phyloP scores from a whole-genome alignment of 2,888 invertebrate species.

The Rhyacophila evoluta region DNA sequence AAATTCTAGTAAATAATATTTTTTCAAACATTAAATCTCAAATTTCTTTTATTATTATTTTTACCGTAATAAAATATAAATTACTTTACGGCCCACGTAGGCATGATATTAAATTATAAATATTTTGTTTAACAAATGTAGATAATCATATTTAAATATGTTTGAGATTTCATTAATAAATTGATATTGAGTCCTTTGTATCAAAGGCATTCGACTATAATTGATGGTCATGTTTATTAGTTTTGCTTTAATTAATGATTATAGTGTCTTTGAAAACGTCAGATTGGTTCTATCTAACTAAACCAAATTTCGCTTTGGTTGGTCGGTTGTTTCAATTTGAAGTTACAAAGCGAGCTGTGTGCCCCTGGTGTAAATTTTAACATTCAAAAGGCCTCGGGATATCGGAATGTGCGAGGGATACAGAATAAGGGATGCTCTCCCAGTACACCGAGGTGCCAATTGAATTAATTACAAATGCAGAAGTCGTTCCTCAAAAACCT shows the following conservation, averaged over 20 bases:
- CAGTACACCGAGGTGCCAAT: slow-evolving; percentile 45
- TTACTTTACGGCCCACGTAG: too few species aligned
- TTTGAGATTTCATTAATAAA: too few species aligned
- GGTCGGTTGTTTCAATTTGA: slow-evolving; percentile 49
- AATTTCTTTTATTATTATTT: too few species aligned
- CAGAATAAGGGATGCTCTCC: slow-evolving; percentile 16
- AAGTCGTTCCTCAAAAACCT: slow-evolving; percentile 43
- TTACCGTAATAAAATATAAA: too few species aligned
- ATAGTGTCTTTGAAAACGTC: not conserved
- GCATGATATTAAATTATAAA: too few species aligned
- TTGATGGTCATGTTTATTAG: slow-evolving; percentile 10
- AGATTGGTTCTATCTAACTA: slow-evolving; percentile 3
- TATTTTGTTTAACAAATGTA: too few species aligned
- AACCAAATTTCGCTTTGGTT: slow-evolving; percentile 32
- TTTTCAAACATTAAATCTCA: too few species aligned
- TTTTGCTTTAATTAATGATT: not conserved
- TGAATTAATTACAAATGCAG: slow-evolving; percentile 55
- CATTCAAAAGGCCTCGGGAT: slow-evolving; percentile 41
- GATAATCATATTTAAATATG: too few species aligned
- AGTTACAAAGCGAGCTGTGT: slow-evolving; percentile 43
- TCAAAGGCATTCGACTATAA: not conserved
- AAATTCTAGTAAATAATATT: too few species aligned
- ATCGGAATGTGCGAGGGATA: slow-evolving; percentile 27
- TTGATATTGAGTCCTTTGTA: not conserved
- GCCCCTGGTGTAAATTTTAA: slow-evolving; percentile 37